These are phyloP conservation scores for Indicator maculatus DNA, from an alignment of 2,113 vertebrate genomes.

Conservation along the genomic window DNA sequence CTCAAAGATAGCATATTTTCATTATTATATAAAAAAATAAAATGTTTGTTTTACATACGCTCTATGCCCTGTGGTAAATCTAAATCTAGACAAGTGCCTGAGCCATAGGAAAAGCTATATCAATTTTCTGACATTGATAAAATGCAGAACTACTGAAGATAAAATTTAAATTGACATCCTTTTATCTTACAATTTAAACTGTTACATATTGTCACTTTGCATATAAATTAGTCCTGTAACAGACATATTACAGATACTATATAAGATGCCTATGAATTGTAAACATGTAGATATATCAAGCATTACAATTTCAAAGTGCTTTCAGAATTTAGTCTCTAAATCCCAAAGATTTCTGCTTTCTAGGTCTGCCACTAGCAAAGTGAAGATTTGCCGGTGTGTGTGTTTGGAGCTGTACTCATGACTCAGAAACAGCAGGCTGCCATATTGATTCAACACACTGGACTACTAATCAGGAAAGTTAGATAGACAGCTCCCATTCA, in stretches of 20 bases:
- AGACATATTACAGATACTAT: background rate
- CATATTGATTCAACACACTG: background rate
- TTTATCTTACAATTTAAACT: slow-evolving; percentile 1
- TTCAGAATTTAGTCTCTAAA: background rate
- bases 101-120: background rate
- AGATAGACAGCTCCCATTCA: background rate
- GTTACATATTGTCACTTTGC: background rate
- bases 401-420: background rate
- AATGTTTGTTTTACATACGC: background rate
- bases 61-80: background rate
- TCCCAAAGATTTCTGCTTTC: background rate
- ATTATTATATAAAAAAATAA: background rate
- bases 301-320: background rate
- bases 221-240: background rate
- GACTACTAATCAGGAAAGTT: background rate
- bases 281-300: background rate
- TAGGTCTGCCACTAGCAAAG: background rate
- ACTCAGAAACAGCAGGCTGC: background rate
- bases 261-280: background rate
- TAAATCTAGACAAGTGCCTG: background rate
- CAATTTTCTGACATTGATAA: background rate
- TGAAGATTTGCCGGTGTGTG: background rate
- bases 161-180: background rate
- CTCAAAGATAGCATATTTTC: slow-evolving; percentile 21
- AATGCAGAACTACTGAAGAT: slow-evolving; percentile 7